Evolutionary conservation across 1,140 invertebrate genomes (phyloP).

Genomic region (Rhopalosiphum padi): DNA sequence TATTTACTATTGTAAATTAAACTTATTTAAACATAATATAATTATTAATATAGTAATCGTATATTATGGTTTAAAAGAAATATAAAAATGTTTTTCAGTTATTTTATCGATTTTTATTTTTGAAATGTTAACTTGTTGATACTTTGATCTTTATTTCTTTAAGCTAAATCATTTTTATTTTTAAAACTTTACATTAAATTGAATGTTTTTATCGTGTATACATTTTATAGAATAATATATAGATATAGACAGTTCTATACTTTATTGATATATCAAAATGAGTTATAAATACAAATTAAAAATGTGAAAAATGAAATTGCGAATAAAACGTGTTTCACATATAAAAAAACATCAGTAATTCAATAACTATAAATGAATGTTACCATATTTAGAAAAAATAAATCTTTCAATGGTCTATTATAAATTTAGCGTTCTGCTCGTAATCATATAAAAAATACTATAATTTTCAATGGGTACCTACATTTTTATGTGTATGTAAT

Average conservation of each 20-base stretch:
- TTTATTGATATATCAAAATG: neutral
- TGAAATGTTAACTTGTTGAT: neutral
- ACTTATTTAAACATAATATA: neutral
- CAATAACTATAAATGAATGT: neutral
- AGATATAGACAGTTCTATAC: neutral
- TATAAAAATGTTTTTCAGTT: no score
- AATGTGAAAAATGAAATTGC: neutral
- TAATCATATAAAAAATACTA: neutral
- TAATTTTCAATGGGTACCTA: neutral
- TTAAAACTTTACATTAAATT: neutral
- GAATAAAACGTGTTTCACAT: slow-evolving; percentile 24
- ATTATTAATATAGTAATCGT: neutral
- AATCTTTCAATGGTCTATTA: neutral
- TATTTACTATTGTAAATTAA: neutral
- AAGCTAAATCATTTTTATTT: neutral
- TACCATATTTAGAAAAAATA: neutral
- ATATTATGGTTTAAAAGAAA: no score
- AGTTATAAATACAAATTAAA: slow-evolving; percentile 8
- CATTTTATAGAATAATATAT: neutral
- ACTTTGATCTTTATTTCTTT: neutral
- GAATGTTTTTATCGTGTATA: neutral
- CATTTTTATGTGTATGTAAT: neutral
- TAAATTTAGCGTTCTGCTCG: neutral
- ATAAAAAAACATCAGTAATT: neutral
- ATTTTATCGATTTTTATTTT: no score